Evolutionary conservation across 2,113 vertebrate species (phyloP), one percentile per base, ranked within the genome.

Genomic region (Tachuris rubrigastra): DNA sequence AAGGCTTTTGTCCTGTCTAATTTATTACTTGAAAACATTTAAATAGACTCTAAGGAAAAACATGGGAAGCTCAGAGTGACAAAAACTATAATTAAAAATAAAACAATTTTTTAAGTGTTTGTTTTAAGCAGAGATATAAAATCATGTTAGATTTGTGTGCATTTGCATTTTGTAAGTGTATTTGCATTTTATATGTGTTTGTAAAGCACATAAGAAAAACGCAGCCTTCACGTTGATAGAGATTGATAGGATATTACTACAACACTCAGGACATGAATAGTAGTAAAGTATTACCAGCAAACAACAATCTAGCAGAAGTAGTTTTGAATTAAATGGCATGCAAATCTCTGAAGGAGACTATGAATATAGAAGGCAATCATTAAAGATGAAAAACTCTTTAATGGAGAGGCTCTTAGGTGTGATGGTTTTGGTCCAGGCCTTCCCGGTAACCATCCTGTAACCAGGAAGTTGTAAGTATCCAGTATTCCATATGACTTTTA

Each of bases 311-410:
- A 90, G 47, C 19, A 90, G 55, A 77, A 92, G 55, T 14, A 41
- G 30, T 88, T 68, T 94, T 86, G 68, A 86, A 93, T 91, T 84
- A 90, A 94, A 95, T 31, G 35, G 10, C 59, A 71, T n/a, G 39
- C 2, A 91, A 74, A 86, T 63, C 72, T 90, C 75, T 77, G 85
- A 89, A 71, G 30, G 55, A 85, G 83, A 47, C 42, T 67, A 39
- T 71, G 59, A 94, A 42, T 90, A 86, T 1, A 80, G 63, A 80
- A 90, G 39, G 24, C 63, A 88, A 77, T 80, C 50, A 67, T 69
- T 91, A 88, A 82, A 80, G 33, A 90, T 47, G 37, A 90, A 59
- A 92, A 90, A 86, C 33, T 58, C 50, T 60, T 73, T 92, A 78
- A 84, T 23, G 13, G 11, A 87, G 55, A 69, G 35, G 42, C 37